Base-by-base conservation (phyloP, 2,797 vertebrate genomes). In the Liparis tanakae region DNA sequence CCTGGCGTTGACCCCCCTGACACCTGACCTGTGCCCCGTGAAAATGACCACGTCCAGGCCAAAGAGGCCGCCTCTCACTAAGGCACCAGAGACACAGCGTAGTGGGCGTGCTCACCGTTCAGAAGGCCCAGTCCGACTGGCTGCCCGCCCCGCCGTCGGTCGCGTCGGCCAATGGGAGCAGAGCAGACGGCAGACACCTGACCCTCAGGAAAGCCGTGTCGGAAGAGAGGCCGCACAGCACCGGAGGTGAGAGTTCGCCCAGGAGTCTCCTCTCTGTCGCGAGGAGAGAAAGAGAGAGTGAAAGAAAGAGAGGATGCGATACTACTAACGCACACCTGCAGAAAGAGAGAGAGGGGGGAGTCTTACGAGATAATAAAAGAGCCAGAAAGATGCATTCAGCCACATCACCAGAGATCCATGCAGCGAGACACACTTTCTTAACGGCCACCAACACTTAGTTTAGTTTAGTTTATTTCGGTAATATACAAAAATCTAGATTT, bases 51-150 rank as follows among this genome's bases (percentile, higher is more conserved):
- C 67, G 54, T 61, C 81, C 85, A 96, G 97, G 95, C 96, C 96
- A 96, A 92, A 96, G 95, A 94, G 96, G 95, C 95, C 95, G 92
- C 95, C 94, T 95, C 95, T 94, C 94, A 93, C 94, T 95, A 95
- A 97, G 96, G 94, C 96, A 96, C 93, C 97, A 98, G 95, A 96
- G 98, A 93, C 98, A 99, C 97, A 99, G 97, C 96, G 95, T 99
- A 95, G 96, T 94, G 93, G 98, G 98, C 90, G 96, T 97, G 93
- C 96, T 98, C 94, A 97, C 97, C 88, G 95, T 97, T 96, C 97
- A 98, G 94, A 98, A 95, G 96, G 95, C 96, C 95, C 96, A 96
- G 94, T 96, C 96, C 91, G 96, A 97, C 93, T 96, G 96, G 95
- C 95, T 96, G 94, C 96, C 96, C 88, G 93, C 95, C 95, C 95